Percentiles rank a stretch among this genome's conserved stretches.
Evolutionary conservation across 1,140 invertebrate genomes (phyloP).

Genomic region (Cyphomyrmex costatus): DNA sequence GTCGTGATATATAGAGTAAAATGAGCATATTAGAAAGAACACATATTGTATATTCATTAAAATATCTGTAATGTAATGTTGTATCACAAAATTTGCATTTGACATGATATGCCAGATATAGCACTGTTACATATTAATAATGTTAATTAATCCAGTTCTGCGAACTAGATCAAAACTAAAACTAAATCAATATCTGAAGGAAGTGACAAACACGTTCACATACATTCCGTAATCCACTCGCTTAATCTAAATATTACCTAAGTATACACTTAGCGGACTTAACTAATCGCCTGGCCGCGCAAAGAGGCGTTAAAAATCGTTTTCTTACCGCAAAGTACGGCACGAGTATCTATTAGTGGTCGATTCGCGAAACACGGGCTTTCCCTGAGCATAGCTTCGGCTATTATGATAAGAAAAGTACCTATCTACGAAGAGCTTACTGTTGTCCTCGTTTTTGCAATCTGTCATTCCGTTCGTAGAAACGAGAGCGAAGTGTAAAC

Average conservation of each 20-base stretch:
- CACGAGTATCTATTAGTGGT: conserved; percentile 41
- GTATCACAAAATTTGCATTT: neutral
- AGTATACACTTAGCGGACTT: conserved; percentile 13
- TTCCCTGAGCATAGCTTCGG: conserved; percentile 52
- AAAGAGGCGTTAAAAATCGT: conserved; percentile 10
- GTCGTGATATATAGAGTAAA: neutral
- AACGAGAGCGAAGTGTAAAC: conserved; percentile 69
- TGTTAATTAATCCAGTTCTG: neutral
- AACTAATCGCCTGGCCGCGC: conserved; percentile 7
- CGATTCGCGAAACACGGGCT: conserved; percentile 38
- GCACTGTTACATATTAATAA: neutral
- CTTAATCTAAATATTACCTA: conserved; percentile 45
- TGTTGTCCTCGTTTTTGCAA: conserved; percentile 66
- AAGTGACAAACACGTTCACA: conserved; percentile 14
- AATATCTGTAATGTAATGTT: neutral
- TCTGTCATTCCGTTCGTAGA: conserved; percentile 66
- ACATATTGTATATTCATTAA: neutral
- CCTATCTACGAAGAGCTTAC: conserved; percentile 60
- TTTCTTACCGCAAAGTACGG: neutral
- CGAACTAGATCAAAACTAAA: neutral
- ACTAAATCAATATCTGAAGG: neutral
- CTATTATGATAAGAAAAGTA: conserved; percentile 70
- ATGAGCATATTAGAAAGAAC: neutral
- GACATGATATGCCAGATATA: neutral
- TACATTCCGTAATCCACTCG: neutral